phyloP scores from a whole-genome alignment of 2,888 invertebrate genomes.

The Neria commutata region DNA sequence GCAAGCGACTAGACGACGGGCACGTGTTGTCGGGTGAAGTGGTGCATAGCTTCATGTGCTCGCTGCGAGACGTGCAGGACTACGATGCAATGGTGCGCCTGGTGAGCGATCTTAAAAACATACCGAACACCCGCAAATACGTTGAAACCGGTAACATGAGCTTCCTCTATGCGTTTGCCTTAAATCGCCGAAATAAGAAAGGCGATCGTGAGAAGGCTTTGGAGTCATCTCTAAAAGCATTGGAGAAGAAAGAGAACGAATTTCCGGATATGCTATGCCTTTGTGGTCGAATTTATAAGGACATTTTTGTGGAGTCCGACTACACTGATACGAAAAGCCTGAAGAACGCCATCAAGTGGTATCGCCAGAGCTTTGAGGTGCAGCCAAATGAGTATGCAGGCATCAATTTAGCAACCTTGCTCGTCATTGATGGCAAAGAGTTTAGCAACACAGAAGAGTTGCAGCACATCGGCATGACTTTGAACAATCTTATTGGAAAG shows the following conservation, averaged over 20 bases:
- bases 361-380: conserved; percentile 94
- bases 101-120: conserved; percentile 89
- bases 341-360: conserved; percentile 95
- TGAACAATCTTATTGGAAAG: conserved; percentile 96
- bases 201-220: conserved; percentile 95
- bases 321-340: conserved; percentile 88
- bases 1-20: conserved; percentile 93
- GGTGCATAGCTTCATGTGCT: conserved; percentile 91
- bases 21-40: conserved; percentile 96
- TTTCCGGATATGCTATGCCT: conserved; percentile 98
- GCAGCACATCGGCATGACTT: conserved; percentile 91
- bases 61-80: conserved; percentile 90
- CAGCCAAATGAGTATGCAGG: conserved; percentile 99
- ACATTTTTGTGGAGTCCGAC: conserved; percentile 95
- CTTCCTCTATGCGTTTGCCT: conserved; percentile 94
- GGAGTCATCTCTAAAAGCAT: conserved; percentile 86
- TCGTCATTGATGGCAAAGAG: conserved; percentile 96
- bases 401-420: conserved; percentile 94
- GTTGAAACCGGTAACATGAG: conserved; percentile 89
- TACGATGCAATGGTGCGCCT: conserved; percentile 97
- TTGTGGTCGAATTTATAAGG: conserved; percentile 96
- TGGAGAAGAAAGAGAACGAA: conserved; percentile 91
- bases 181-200: conserved; percentile 91
- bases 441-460: conserved; percentile 90
- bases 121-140: conserved; percentile 87